phyloP scores from a whole-genome alignment of 2,888 invertebrate species.

The Cosmopolites sordidus region DNA sequence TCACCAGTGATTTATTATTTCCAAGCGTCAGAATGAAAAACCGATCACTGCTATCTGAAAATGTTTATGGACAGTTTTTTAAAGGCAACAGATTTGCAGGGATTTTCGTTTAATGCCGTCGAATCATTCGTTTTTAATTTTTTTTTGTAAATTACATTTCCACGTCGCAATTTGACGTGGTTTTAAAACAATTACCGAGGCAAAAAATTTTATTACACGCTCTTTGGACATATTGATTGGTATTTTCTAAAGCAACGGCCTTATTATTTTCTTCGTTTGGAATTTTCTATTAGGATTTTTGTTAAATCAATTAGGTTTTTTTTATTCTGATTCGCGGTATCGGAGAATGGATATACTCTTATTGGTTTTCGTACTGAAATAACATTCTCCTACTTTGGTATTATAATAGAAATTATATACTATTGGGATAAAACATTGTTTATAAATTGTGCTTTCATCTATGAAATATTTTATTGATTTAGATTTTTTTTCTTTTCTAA shows the following conservation, averaged over 20 bases:
- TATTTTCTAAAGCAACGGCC: neutral
- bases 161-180: neutral
- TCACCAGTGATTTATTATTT: constrained; percentile 17
- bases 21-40: constrained; percentile 14
- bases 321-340: neutral
- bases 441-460: no score
- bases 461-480: no score
- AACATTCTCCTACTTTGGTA: no score
- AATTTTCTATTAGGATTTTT: neutral
- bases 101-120: neutral
- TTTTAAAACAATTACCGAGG: neutral
- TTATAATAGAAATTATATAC: no score
- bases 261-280: neutral
- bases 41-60: neutral
- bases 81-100: neutral
- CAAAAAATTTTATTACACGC: constrained; percentile 1
- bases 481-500: no score
- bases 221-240: neutral
- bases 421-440: no score
- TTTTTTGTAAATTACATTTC: constrained; percentile 1
- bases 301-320: neutral
- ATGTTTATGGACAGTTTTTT: constrained; percentile 1
- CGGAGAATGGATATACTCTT: no score
- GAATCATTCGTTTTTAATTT: neutral
- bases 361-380: no score